Percentiles rank a stretch among this genome's conserved stretches.
phyloP scores from a whole-genome alignment of 1,140 invertebrate genomes.

The Zaprionus vittiger region DNA sequence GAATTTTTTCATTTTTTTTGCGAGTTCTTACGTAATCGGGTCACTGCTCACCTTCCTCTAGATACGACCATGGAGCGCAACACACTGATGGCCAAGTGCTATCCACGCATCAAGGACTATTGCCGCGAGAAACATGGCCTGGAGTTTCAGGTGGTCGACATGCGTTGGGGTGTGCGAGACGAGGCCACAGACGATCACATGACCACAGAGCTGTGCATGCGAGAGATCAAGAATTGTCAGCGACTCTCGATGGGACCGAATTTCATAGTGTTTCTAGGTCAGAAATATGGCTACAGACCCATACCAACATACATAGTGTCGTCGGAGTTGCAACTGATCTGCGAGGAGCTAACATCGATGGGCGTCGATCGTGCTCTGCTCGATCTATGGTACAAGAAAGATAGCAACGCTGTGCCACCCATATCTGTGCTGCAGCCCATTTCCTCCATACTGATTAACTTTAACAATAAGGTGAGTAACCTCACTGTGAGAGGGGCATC shows the following conservation, averaged over 20 bases:
- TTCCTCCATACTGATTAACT: slow-evolving; percentile 98
- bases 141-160: slow-evolving; percentile 99
- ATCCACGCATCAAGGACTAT: slow-evolving; percentile 98
- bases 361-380: slow-evolving; percentile 93
- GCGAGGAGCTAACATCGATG: slow-evolving; percentile 85
- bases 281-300: slow-evolving; percentile 99
- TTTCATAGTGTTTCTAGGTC: slow-evolving; percentile 98
- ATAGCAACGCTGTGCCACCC: slow-evolving; percentile 96
- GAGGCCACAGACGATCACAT: slow-evolving; percentile 99
- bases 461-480: slow-evolving; percentile 96
- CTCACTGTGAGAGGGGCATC: background rate
- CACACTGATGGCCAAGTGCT: slow-evolving; percentile 99
- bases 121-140: slow-evolving; percentile 98
- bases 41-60: slow-evolving; percentile 82
- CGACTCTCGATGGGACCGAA: slow-evolving; percentile 98
- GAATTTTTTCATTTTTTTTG: slow-evolving; percentile 29
- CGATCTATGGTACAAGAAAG: slow-evolving; percentile 98
- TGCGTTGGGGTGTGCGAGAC: slow-evolving; percentile 98
- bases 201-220: slow-evolving; percentile 99
- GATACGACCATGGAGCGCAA: slow-evolving; percentile 99
- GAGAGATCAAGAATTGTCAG: slow-evolving; percentile 99
- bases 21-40: slow-evolving; percentile 63
- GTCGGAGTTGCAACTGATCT: slow-evolving; percentile 95
- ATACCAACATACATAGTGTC: slow-evolving; percentile 98
- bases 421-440: slow-evolving; percentile 98